Percentiles rank a stretch among this genome's conserved stretches.
These are phyloP conservation scores for Diarsia dahlii DNA, from an alignment of 2,888 invertebrate species.

Conservation along the genomic window DNA sequence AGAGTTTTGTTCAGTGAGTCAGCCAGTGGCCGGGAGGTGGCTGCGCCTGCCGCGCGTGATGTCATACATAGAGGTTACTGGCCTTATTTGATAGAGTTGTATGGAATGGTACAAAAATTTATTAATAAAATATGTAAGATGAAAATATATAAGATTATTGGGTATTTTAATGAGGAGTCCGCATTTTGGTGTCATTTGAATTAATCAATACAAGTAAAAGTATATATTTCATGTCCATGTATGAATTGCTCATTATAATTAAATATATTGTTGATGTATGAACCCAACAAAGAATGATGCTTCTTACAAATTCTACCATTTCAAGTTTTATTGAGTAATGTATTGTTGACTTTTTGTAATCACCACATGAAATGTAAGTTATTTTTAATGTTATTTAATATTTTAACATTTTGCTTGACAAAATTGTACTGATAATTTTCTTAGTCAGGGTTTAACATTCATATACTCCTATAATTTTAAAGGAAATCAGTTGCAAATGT, in stretches of 20 bases:
- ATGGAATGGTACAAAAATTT: conserved; percentile 68
- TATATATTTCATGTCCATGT: conserved; percentile 54
- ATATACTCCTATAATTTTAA: conserved; percentile 66
- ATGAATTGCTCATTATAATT: conserved; percentile 63
- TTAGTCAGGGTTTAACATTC: conserved; percentile 72
- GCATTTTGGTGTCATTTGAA: conserved; percentile 50
- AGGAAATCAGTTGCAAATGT: conserved; percentile 62
- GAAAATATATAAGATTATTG: conserved; percentile 63
- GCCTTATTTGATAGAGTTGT: conserved; percentile 72
- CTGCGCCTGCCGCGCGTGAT: conserved; percentile 59
- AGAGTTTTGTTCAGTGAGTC: conserved; percentile 65
- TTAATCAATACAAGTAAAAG: conserved; percentile 38
- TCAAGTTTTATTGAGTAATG: conserved; percentile 63
- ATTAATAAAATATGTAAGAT: conserved; percentile 64
- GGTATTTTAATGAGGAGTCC: conserved; percentile 56
- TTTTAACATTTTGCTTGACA: conserved; percentile 75
- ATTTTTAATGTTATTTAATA: conserved; percentile 76
- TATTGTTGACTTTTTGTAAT: conserved; percentile 73
- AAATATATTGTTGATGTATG: conserved; percentile 41
- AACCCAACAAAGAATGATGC: conserved; percentile 58
- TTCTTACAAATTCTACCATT: conserved; percentile 60
- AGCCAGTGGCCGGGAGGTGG: conserved; percentile 63
- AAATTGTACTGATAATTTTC: conserved; percentile 75
- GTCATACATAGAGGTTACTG: conserved; percentile 68
- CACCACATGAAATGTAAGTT: conserved; percentile 71